Evolutionary conservation across 2,888 invertebrate genomes (phyloP), one percentile per base, ranked within the genome.

Genomic region (Macrophya alboannulata): DNA sequence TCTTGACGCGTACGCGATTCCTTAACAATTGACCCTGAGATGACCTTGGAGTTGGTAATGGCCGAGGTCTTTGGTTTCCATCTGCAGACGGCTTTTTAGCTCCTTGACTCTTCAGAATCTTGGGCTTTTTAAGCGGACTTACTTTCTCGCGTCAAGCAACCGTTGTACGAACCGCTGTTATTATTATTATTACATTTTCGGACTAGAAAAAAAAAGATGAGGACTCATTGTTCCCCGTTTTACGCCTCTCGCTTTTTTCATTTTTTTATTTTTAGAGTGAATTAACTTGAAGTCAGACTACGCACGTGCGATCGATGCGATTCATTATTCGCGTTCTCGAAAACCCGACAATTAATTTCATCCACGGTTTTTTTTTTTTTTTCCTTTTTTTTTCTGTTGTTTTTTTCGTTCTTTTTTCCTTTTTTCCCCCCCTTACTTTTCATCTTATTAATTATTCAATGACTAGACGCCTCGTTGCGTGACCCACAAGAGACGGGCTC

Each of bases 361-460:
- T 15, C 62, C 31, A 10, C 0, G 4, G 4, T 31, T 25, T 51
- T 31, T 48, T 51, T 12, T 59, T 2, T 62, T 10, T 62, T 25
- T 25, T 0, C 3, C 4, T 2, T 62, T 25, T 62, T 21, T 45
- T 10, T 45, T 8, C 4, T 45, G 8, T 74, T 74, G 6, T 43
- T 25, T 45, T 9, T 25, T 21, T 37, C 10, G 1, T 25, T 17
- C 17, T 71, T 71, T 71, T 15, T 40, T 40, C 6, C 17, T 71
- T 9, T 71, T 40, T 71, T n/a, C 8, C 9, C 1, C 45, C n/a
- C 8, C 17, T 31, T 62, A n/a, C n/a, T 81, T 6, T 59, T 43
- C 59, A 43, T 81, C 40, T 81, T 62, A 62, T 81, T 40, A 59
- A 81, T 81, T 81, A 81, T 81, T 81, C 81, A 59, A 43, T 51